Conservation (phyloP, 2,113 vertebrate genomes). For the Phylloscopus whistleri region DNA sequence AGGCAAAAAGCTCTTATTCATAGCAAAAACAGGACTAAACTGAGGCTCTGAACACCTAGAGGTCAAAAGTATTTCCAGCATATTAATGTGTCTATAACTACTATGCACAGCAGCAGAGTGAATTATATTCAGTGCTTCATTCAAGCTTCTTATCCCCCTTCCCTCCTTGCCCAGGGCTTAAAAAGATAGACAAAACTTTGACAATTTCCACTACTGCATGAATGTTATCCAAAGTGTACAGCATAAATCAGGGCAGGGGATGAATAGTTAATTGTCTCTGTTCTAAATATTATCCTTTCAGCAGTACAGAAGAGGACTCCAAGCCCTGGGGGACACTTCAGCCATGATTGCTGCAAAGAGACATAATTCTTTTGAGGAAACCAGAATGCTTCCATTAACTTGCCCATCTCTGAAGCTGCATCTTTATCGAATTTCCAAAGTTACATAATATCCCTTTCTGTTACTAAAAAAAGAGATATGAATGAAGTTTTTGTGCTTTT, state of each 20-base stretch:
- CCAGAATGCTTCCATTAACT: constrained; percentile 32
- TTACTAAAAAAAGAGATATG: constrained; percentile 3
- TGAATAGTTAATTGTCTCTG: background rate
- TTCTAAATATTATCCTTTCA: constrained; percentile 63
- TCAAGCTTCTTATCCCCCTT: background rate
- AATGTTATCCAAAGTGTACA: background rate
- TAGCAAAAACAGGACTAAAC: background rate
- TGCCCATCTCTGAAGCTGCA: background rate
- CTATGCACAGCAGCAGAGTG: background rate
- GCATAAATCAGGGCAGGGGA: background rate
- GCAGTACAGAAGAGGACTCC: background rate
- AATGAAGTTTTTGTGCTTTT: constrained; percentile 41
- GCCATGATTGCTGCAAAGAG: background rate
- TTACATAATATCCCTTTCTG: constrained; percentile 41
- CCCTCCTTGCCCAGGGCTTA: background rate
- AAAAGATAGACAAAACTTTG: background rate
- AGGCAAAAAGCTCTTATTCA: background rate
- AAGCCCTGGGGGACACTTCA: background rate
- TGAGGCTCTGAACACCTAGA: background rate
- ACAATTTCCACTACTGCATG: background rate
- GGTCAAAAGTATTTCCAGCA: background rate
- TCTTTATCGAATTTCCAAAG: constrained; percentile 21
- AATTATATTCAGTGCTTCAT: background rate
- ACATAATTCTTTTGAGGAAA: constrained; percentile 13
- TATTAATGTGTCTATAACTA: background rate